Evolutionary conservation across 1,140 invertebrate genomes (phyloP).

Genomic region (Asbolus verrucosus): DNA sequence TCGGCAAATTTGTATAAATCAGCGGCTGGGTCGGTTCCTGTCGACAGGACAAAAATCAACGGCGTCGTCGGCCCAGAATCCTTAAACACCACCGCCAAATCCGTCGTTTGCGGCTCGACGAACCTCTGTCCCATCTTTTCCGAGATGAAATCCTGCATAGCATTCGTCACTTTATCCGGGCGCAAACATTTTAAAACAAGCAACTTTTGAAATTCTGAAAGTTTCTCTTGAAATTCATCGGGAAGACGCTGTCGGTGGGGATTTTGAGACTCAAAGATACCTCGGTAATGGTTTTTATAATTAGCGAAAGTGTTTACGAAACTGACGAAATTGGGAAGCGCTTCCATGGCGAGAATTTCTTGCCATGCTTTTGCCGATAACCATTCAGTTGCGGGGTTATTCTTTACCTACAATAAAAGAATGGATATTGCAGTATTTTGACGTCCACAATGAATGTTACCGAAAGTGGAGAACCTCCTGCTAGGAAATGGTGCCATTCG

Average conservation of each 20-base stretch:
- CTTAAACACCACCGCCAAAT: slow-evolving; percentile 72
- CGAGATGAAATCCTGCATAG: slow-evolving; percentile 74
- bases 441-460: slow-evolving; percentile 45
- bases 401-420: slow-evolving; percentile 57
- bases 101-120: slow-evolving; percentile 76
- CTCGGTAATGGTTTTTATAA: slow-evolving; percentile 68
- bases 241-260: slow-evolving; percentile 72
- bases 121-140: slow-evolving; percentile 73
- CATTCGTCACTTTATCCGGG: slow-evolving; percentile 80
- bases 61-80: slow-evolving; percentile 74
- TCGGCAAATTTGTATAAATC: slow-evolving; percentile 75
- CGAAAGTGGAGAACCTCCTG: slow-evolving; percentile 62
- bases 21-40: slow-evolving; percentile 78
- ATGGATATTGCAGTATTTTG: not conserved
- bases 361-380: slow-evolving; percentile 72
- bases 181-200: slow-evolving; percentile 78
- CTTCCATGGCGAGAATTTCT: slow-evolving; percentile 71
- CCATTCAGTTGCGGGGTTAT: slow-evolving; percentile 74
- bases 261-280: slow-evolving; percentile 68
- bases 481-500: slow-evolving; percentile 75
- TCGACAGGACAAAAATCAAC: slow-evolving; percentile 78
- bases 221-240: slow-evolving; percentile 68
- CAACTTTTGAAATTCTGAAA: slow-evolving; percentile 77
- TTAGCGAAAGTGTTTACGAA: slow-evolving; percentile 67
- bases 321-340: slow-evolving; percentile 67